Evolutionary conservation across 2,888 invertebrate species (phyloP).

Genomic region (Parascotia fuliginaria): DNA sequence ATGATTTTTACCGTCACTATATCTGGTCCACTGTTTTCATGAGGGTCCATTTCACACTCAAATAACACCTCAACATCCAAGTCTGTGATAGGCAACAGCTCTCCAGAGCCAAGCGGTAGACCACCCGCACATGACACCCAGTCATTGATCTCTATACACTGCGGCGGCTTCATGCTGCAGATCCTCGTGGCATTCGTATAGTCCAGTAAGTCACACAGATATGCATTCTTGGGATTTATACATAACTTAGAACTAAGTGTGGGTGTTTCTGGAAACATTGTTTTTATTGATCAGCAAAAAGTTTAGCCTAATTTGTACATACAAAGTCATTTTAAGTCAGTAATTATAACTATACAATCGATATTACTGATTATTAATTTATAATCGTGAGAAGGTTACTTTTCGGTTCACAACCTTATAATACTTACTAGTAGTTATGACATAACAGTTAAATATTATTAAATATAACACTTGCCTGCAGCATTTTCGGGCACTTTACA

Average conservation of each 20-base stretch:
- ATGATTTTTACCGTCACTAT: constrained; percentile 55
- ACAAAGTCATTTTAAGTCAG: too few species aligned
- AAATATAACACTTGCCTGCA: constrained; percentile 59
- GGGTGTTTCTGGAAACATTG: constrained; percentile 73
- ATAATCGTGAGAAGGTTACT: background rate
- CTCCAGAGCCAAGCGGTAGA: constrained; percentile 69
- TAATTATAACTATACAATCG: background rate
- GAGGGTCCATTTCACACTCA: constrained; percentile 81
- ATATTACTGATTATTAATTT: background rate
- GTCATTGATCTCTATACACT: constrained; percentile 75
- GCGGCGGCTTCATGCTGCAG: constrained; percentile 80
- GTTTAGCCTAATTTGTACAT: too few species aligned
- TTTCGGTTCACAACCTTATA: too few species aligned
- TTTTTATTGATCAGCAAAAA: too few species aligned
- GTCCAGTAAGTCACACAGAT: constrained; percentile 87
- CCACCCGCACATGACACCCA: constrained; percentile 78
- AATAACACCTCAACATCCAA: constrained; percentile 75
- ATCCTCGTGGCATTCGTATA: constrained; percentile 79
- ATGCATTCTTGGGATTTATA: constrained; percentile 83
- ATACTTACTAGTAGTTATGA: background rate
- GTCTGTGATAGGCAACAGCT: constrained; percentile 63
- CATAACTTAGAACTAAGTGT: constrained; percentile 84
- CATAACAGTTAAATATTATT: constrained; percentile 1
- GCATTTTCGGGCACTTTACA: constrained; percentile 86
- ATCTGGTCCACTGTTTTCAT: constrained; percentile 62